Base-by-base conservation (phyloP, 2,797 vertebrate species). In the Lindbergichthys nudifrons region DNA sequence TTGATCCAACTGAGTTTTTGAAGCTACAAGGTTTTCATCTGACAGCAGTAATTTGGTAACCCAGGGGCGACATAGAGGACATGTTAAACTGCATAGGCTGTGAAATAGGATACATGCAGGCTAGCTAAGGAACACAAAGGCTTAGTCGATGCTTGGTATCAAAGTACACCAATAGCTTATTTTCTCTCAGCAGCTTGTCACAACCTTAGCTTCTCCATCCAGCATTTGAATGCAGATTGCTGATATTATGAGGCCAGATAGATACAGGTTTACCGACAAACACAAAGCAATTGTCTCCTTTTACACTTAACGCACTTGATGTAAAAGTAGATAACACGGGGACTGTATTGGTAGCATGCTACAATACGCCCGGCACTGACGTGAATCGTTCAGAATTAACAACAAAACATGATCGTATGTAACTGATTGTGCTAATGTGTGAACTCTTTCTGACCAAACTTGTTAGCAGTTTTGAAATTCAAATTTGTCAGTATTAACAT, bases 381-480 rank as follows among this genome's bases (percentile, higher is more conserved):
- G 95, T 97, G 95, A 97, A 94, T 94, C 85, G 86, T 94, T 93
- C 91, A 91, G 86, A 90, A 86, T 88, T 90, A 92, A 86, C 90
- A 90, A 74, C 90, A 92, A 93, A 95, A 96, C 92, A 96, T 96
- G 95, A 96, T 96, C 93, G 92, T 95, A 92, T 95, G 94, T 97
- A 94, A 93, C 90, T 94, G 95, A 91, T 81, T 94, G 96, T 96
- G 96, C 96, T 92, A 92, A 95, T 96, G 96, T 98, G 96, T 93
- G 89, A 96, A 97, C 92, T 95, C 91, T 95, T 95, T 96, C 94
- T 94, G 95, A 95, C 95, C 92, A 94, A 96, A 96, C 94, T 94
- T 94, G 94, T 96, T 95, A 93, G 94, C 95, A 94, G 95, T 95
- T 95, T 94, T 95, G 89, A 94, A 93, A 94, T 93, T 95, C 95